Percentiles rank a stretch among this genome's conserved stretches.
Evolutionary conservation across 1,140 invertebrate species (phyloP).

Genomic region (Eumaeus atala): DNA sequence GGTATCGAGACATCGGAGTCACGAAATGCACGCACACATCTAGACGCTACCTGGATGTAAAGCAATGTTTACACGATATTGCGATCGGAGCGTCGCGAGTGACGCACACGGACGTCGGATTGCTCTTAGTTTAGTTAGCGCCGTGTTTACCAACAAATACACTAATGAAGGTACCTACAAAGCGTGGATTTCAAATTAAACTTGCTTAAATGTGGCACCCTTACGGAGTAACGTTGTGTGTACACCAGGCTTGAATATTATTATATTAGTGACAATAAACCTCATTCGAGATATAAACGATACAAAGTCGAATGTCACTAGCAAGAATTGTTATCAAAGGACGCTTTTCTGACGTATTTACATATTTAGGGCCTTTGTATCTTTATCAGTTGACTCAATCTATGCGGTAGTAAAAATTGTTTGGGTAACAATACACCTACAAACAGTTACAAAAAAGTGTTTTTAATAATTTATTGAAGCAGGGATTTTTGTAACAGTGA

Average conservation of each 20-base stretch:
- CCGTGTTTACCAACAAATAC: constrained; percentile 72
- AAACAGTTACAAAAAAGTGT: neutral
- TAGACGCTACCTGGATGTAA: neutral
- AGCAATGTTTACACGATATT: constrained; percentile 4
- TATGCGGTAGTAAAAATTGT: neutral
- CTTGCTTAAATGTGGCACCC: constrained; percentile 72
- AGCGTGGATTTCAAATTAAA: constrained; percentile 74
- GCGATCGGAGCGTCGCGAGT: constrained; percentile 22
- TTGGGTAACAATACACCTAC: neutral
- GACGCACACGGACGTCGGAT: constrained; percentile 42
- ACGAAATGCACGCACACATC: constrained; percentile 22
- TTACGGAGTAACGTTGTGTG: constrained; percentile 63
- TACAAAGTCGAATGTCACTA: no score
- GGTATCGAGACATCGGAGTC: constrained; percentile 48
- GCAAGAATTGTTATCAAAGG: no score
- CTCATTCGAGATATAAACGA: neutral
- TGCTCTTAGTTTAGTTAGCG: constrained; percentile 55
- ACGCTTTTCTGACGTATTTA: no score
- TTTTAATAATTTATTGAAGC: neutral
- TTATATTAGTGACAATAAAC: constrained; percentile 50
- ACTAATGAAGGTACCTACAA: constrained; percentile 73
- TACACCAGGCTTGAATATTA: constrained; percentile 63
- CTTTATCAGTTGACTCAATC: neutral
- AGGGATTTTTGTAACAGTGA: no score
- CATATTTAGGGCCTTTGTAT: neutral